Base-by-base conservation (phyloP, 2,797 vertebrate species). In the Anableps anableps region DNA sequence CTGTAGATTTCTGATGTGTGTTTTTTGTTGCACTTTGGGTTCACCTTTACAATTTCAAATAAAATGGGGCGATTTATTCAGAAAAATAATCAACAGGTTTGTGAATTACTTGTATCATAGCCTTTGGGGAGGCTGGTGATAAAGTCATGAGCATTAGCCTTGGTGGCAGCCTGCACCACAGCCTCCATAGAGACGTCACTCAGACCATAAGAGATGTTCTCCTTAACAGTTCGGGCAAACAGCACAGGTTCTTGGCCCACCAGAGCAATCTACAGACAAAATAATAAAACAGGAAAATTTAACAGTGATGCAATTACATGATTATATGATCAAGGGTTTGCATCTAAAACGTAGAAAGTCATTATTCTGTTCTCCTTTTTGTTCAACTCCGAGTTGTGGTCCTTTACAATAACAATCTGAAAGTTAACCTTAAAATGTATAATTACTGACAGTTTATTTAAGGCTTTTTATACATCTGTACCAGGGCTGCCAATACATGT, bases 231-330 rank as follows among this genome's bases (percentile, higher is more conserved):
- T 29, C 97, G 96, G 55, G 98, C 98, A 0, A 99, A 99, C 64
- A 99, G 92, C 78, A 98, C 97, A 0, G 98, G 98, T 89, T 99
- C 98, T 89, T 99, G 98, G 85, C 97, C 96, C 83, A 99, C 98
- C 86, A 99, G 93, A 60, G 97, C 96, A 41, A 99, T 95, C 98
- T 99, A 93, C 23, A 77, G 29, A 81, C 21, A 79, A 8, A 83
- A n/a, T 16, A 75, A 23, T 0, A 77, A 83, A 19, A 72, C 1
- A 17, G 36, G 60, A 34, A 16, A 45, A 36, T 60, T 72, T 16
- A 19, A 47, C 10, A 55, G n/a, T 31, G 55, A 64, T 21, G 14
- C 26, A 10, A 41, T 58, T 58, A 29, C 14, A 14, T 58, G 53
- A 23, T 66, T 45, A 23, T 26, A 26, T 74, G 26, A 64, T 4